Evolutionary conservation across 2,113 vertebrate species (phyloP), one percentile per base, ranked within the genome.

Genomic region (Lycaon pictus): DNA sequence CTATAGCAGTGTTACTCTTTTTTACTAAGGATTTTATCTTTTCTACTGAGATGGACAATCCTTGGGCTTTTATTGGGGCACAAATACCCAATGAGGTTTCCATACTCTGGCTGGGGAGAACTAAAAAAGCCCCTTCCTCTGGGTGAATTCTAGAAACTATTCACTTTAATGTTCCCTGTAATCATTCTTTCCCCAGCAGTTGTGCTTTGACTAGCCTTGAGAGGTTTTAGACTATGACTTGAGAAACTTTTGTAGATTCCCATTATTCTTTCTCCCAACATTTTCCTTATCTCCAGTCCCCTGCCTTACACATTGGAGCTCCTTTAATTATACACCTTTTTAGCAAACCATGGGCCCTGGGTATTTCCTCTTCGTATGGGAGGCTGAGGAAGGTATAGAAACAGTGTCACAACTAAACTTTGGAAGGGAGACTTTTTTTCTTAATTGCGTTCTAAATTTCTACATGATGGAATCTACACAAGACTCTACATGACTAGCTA

Each of bases 61-160:
- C 5, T 55, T 19, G 2, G 53, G 53, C 29, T 29, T 67, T 20
- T 29, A 0, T 0, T 9, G 27, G 22, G 25, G 9, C 10, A 11
- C 32, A 19, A 11, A 3, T 3, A 63, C 16, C 8, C 1, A 22
- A 0, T 13, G 22, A 89, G 0, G 4, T 27, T 13, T 27, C 32
- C 60, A 1, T 35, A 48, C 15, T 65, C 17, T 58, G 20, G 6
- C 11, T 53, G n/a, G 1, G 22, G 43, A 17, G 8, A 85, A 27
- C 11, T 22, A 48, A 71, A 72, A 5, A 8, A 35, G 60, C 7
- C 0, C 1, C 1, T 69, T 74, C 32, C 16, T 35, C 58, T 92
- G 29, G 62, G 15, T 62, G 19, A 72, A 90, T 29, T 65, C 67
- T 53, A 63, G 11, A 85, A 53, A 8, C 6, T 35, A 0, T 69